phyloP scores from a whole-genome alignment of 2,888 invertebrate species.

The Brachyopa scutellaris region DNA sequence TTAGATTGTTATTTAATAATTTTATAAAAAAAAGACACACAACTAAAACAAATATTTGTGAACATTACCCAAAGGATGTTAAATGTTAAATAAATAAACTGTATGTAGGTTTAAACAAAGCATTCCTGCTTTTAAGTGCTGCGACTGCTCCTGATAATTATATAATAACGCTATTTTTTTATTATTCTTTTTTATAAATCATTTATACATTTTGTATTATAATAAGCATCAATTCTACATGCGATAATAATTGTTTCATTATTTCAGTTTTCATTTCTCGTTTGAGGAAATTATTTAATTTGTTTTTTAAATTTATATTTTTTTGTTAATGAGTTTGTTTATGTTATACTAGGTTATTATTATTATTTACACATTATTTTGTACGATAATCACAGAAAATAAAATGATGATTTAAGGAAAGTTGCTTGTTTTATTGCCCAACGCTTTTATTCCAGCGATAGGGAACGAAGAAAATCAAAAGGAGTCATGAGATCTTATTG shows the following conservation, averaged over 20 bases:
- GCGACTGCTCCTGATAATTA: slow-evolving; percentile 15
- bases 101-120: neutral
- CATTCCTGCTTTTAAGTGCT: neutral
- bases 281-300: slow-evolving; percentile 35
- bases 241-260: slow-evolving; percentile 12
- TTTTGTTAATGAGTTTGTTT: neutral
- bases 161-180: neutral
- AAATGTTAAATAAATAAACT: slow-evolving; percentile 9
- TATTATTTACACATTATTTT: slow-evolving; percentile 12
- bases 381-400: slow-evolving; percentile 23
- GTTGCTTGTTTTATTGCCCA: neutral
- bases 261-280: slow-evolving; percentile 9
- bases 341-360: slow-evolving; percentile 15
- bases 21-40: neutral
- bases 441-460: no score
- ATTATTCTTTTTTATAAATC: neutral
- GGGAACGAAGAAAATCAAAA: no score
- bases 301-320: neutral
- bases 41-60: neutral
- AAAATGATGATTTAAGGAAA: slow-evolving; percentile 16
- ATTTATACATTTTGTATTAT: slow-evolving; percentile 3
- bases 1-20: slow-evolving; percentile 32
- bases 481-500: no score
- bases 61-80: neutral
- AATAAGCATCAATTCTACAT: neutral